A percentile compares a stretch with the other conserved stretches of the same genome.
These are phyloP conservation scores for Dasypolia templi DNA, from an alignment of 2,888 invertebrate species.

Conservation along the genomic window DNA sequence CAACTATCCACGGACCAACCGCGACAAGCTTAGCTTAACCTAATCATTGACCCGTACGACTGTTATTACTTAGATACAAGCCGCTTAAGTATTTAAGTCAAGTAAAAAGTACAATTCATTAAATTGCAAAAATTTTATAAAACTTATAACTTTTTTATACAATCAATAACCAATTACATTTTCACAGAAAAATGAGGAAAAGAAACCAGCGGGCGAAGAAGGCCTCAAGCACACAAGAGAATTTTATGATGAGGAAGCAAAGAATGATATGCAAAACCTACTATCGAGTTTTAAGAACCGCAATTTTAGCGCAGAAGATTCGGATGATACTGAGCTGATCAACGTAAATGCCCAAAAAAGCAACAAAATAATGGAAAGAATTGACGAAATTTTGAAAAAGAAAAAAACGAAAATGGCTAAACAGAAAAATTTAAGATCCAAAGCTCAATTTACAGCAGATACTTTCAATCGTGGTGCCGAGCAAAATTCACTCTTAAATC, in stretches of 20 bases:
- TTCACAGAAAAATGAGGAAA: constrained; percentile 47
- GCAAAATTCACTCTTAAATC: background rate
- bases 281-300: background rate
- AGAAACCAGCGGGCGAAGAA: background rate
- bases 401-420: background rate
- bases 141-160: too few relatives aligned
- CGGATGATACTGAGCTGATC: background rate
- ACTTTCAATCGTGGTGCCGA: background rate
- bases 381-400: constrained; percentile 14
- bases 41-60: too few relatives aligned
- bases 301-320: background rate
- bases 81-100: too few relatives aligned
- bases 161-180: background rate
- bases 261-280: constrained; percentile 30
- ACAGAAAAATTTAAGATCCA: background rate
- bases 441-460: background rate
- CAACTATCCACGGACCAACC: too few relatives aligned
- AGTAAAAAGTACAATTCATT: background rate
- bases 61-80: too few relatives aligned
- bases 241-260: constrained; percentile 42
- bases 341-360: background rate
- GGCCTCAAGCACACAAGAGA: background rate
- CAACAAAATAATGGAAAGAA: constrained; percentile 1
- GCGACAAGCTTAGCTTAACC: too few relatives aligned
- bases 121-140: too few relatives aligned